Evolutionary conservation across 1,140 invertebrate species (phyloP), one percentile per base, ranked within the genome.

Genomic region (Drosophila rufa): DNA sequence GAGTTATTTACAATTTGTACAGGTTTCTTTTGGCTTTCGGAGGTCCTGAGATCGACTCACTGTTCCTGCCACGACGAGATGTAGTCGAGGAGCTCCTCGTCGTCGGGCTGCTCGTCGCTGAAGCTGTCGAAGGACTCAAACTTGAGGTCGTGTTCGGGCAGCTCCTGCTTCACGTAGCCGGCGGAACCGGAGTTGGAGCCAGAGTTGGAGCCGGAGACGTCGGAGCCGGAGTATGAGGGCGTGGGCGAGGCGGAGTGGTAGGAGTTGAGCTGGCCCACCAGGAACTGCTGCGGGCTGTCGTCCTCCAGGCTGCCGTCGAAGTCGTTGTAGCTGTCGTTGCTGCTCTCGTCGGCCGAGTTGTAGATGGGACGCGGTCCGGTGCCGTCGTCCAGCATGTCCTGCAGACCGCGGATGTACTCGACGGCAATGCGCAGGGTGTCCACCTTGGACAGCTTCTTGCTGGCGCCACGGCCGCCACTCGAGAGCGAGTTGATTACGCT

Each of bases 381-480:
- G 8, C 79, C 73, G 57, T 97, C 96, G 45, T 97, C 97, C 25
- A 99, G 93, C 55, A 99, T 94, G 71, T 96, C 94, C 92, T 99
- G 96, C 25, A 99, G 94, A 74, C 96, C 96, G 56, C 96, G 95
- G 73, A 99, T 99, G 90, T 99, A 99, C 92, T 99, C 97, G 0
- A 99, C 98, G 3, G 98, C 98, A 79, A 98, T 95, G 71, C 97
- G 94, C 15, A 99, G 94, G 1, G 98, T 99, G 90, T 99, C 98
- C 30, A 99, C 98, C 94, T 99, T 99, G 91, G 97, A 98, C 25
- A 99, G 94, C 92, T 99, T 98, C 91, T 98, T 98, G 79, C 94
- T 95, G 30, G 95, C 95, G 42, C 96, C 95, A 59, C 96, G 94
- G 2, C 96, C 95, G 8, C 95, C 95, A 33, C 95, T 94, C 5